Conservation (phyloP, 2,797 vertebrate genomes). For the Galagoides demidoff region DNA sequence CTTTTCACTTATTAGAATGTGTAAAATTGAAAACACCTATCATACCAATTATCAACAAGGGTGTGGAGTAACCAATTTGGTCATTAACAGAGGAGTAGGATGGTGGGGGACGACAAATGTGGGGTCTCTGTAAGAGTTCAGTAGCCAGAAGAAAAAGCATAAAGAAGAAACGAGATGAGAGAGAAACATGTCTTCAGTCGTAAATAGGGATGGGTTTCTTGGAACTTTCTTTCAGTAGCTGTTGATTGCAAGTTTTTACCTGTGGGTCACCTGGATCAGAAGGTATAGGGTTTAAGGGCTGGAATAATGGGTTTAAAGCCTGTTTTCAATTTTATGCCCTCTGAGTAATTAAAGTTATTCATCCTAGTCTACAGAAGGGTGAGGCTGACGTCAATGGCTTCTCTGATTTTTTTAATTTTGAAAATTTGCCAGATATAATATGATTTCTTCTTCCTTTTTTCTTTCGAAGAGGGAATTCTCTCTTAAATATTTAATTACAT, state of each 20-base stretch:
- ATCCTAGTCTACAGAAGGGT: not conserved
- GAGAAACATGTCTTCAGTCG: not conserved
- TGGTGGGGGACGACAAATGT: not conserved
- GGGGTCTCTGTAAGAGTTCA: not conserved
- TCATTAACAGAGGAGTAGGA: not conserved
- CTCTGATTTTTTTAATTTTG: conserved; percentile 19
- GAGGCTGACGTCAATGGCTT: not conserved
- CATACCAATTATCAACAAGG: not conserved
- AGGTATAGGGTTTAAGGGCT: not conserved
- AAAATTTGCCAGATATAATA: not conserved
- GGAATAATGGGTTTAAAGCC: not conserved
- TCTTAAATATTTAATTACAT: not conserved
- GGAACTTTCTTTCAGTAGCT: not conserved
- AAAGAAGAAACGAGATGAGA: not conserved
- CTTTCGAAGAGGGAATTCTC: not conserved
- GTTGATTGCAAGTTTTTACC: not conserved
- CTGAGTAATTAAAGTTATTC: conserved; percentile 43
- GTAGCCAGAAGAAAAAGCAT: not conserved
- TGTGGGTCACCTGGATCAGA: conserved; percentile 13
- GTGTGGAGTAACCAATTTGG: not conserved
- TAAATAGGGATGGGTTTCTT: not conserved
- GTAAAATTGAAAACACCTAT: not conserved
- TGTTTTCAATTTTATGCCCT: not conserved
- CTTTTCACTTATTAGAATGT: not conserved
- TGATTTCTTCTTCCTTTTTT: not conserved